Base-by-base conservation (phyloP, 2,113 vertebrate species). In the Lucifuga dentata region DNA sequence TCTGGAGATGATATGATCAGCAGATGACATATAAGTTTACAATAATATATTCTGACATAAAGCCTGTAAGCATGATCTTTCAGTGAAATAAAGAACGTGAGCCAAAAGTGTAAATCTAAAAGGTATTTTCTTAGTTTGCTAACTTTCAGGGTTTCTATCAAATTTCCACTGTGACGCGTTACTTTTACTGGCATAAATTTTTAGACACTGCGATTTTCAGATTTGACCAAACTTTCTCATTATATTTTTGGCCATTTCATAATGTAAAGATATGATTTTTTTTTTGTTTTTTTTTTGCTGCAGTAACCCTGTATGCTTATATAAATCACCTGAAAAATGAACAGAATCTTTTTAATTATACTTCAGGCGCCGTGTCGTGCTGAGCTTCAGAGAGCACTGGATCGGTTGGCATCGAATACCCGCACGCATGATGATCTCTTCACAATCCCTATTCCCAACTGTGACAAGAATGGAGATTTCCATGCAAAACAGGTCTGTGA, bases 401-500 rank as follows among this genome's bases (percentile, higher is more conserved):
- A 97, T 85, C 86, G 95, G 51, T 79, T 98, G 90, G 94, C 94
- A 0, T 94, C 95, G 0, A 95, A 95, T 73, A 92, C 90, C 66
- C 94, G 95, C 41, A 97, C 96, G 0, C 96, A 96, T 0, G 96
- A 97, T 36, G 95, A 96, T 46, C 91, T 98, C 66, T 95, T 95
- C 11, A 91, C 93, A 55, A 96, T 96, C 85, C 96, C 96, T 63
- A 97, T 98, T 64, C 96, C 96, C 75, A 98, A 97, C 93, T 97
- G 96, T 41, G 96, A 97, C 90, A 95, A 93, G 68, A 96, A 95
- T 0, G 96, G 96, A 86, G 95, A 96, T 79, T 98, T 96, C 90
- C 95, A 98, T 53, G 88, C 94, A 21, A 98, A 97, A 68, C 96
- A 98, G 95, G 96, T 97, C 81, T 67, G 81, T 68, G n/a, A 48